Base-by-base conservation (phyloP, 2,888 invertebrate genomes). In the Rhaphigaster nebulosa region DNA sequence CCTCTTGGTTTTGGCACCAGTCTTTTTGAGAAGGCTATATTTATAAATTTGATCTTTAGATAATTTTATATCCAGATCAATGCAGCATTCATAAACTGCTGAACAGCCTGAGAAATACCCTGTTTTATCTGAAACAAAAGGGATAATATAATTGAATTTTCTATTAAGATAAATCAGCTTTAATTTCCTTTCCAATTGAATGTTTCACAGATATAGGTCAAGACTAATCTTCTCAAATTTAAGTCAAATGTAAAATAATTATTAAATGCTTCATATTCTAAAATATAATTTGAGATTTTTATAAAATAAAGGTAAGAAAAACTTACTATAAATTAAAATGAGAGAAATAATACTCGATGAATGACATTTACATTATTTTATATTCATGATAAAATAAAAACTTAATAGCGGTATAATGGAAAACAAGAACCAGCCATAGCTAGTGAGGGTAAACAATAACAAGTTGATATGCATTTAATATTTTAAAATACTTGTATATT, bases 21-120 rank as follows among this genome's bases (percentile, higher is more conserved):
- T 84, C 26, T 84, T 45, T 84, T 45, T 84, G 15, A 84, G 84
- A 45, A 84, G 23, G n/a, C 20, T 84, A 45, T 12, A 84, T n/a
- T 84, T 84, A 45, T 84, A 84, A 84, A 84, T 84, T 84, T 84
- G 84, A 84, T 84, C 84, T 84, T 84, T 84, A 45, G 84, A 45
- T 84, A 84, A 84, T 84, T 84, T 23, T 84, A 84, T 84, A 5
- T 84, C 45, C 26, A 84, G 84, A 26, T n/a, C 45, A 45, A 45
- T 84, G 45, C 84, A 84, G 45, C 84, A 84, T 84, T 84, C 20
- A 45, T 45, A 84, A 84, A 84, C 84, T n/a, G 84, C 84, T 45
- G 84, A 84, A 84, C 84, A 84, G 41, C 84, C 84, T 45, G 26
- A 45, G 26, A 45, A 41, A 84, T 84, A 84, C 13, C 84, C 84